Evolutionary conservation across 1,140 invertebrate species (phyloP).

Genomic region (Bombus fervidus): DNA sequence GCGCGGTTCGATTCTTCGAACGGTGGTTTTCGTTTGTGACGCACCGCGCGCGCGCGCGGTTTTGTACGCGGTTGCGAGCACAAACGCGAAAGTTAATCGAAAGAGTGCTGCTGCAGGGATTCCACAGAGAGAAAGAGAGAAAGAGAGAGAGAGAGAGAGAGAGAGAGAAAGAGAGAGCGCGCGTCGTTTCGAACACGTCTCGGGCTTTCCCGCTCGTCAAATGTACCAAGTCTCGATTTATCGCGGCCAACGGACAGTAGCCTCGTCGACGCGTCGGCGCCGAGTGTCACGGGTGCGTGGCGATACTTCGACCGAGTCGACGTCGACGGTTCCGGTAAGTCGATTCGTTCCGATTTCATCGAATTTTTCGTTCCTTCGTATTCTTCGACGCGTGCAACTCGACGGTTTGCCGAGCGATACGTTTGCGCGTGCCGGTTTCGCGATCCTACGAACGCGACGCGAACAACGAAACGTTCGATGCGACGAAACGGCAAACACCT

Average conservation of each 20-base stretch:
- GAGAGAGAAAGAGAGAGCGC: not conserved
- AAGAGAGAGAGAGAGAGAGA: not conserved
- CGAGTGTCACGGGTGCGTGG: conserved; percentile 14
- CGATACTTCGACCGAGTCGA: not conserved
- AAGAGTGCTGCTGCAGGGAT: not conserved
- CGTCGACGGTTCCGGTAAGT: conserved; percentile 17
- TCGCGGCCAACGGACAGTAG: conserved; percentile 31
- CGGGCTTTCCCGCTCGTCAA: conserved; percentile 37
- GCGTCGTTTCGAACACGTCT: not conserved
- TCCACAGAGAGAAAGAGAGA: not conserved
- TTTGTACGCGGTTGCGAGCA: too few species aligned
- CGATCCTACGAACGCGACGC: too few species aligned
- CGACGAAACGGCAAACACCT: too few species aligned
- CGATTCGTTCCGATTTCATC: not conserved
- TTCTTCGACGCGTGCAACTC: too few species aligned
- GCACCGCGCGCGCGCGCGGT: not conserved
- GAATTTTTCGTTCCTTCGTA: too few species aligned
- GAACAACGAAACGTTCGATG: too few species aligned
- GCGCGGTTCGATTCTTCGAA: not conserved
- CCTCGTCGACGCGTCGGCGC: conserved; percentile 44
- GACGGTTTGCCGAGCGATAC: too few species aligned
- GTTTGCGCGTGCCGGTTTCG: too few species aligned
- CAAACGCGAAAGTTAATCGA: not conserved
- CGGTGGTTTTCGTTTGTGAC: not conserved
- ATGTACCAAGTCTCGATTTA: conserved; percentile 30